Percentiles rank a stretch among this genome's conserved stretches.
Evolutionary conservation across 2,888 invertebrate species (phyloP).

Genomic region (Papilio elwesi): DNA sequence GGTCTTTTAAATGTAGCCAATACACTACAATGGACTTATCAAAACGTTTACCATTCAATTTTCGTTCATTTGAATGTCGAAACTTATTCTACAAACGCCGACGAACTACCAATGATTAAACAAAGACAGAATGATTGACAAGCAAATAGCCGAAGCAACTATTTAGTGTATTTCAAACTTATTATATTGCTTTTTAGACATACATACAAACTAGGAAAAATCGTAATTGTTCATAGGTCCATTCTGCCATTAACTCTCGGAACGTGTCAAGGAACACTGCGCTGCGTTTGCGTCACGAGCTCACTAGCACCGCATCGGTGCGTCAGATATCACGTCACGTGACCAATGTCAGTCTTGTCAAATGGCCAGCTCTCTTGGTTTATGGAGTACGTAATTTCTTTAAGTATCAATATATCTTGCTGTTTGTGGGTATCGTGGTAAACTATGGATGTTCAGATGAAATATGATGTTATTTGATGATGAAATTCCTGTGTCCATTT

Average conservation of each 20-base stretch:
- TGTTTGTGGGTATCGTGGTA: too few relatives aligned
- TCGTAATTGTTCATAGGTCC: slow-evolving; percentile 18
- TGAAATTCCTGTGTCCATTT: too few relatives aligned
- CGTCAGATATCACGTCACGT: slow-evolving; percentile 3
- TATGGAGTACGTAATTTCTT: not conserved
- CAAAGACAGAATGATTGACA: not conserved
- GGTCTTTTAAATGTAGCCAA: not conserved
- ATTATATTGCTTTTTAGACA: too few relatives aligned
- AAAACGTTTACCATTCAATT: slow-evolving; percentile 12
- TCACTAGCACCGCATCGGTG: not conserved
- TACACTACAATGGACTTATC: not conserved
- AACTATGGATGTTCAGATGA: too few relatives aligned
- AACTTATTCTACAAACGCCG: not conserved
- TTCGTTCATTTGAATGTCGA: not conserved
- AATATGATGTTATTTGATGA: too few relatives aligned
- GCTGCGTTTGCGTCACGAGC: slow-evolving; percentile 17
- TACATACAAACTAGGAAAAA: slow-evolving; percentile 11
- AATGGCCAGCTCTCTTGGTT: not conserved
- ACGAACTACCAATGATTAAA: not conserved
- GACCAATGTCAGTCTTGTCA: not conserved
- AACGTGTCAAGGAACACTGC: slow-evolving; percentile 18
- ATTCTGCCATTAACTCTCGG: slow-evolving; percentile 18
- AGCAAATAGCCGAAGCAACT: not conserved
- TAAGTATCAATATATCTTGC: not conserved
- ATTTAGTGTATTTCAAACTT: not conserved